Evolutionary conservation across 2,888 invertebrate species (phyloP).

Genomic region (Platycheirus rosarum): DNA sequence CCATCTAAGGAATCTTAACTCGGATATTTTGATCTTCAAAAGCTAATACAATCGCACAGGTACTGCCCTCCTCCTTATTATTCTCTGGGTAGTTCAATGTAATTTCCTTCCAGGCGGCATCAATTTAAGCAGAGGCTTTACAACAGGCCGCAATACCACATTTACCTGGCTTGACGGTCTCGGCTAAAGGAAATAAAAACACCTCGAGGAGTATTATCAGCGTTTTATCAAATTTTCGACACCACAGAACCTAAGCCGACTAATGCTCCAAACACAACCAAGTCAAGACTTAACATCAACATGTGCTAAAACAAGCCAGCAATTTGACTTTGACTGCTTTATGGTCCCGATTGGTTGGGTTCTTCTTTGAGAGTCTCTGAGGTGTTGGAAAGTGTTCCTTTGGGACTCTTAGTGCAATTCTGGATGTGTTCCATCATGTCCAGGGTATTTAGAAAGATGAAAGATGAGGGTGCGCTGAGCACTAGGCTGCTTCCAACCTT

Average conservation of each 20-base stretch:
- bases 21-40: not conserved
- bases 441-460: conserved; percentile 73
- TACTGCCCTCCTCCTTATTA: not conserved
- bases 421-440: conserved; percentile 48
- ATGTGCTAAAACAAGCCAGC: conserved; percentile 55
- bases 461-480: conserved; percentile 62
- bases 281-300: conserved; percentile 19
- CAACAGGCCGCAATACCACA: not conserved
- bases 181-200: conserved; percentile 42
- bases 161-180: conserved; percentile 44
- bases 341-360: conserved; percentile 25
- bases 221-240: conserved; percentile 74
- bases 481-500: conserved; percentile 39
- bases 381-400: conserved; percentile 13
- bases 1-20: not conserved
- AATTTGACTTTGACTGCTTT: conserved; percentile 56
- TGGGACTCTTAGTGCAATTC: conserved; percentile 14
- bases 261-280: not conserved
- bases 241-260: conserved; percentile 63
- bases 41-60: not conserved
- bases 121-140: conserved; percentile 40
- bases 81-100: conserved; percentile 56
- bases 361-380: not conserved
- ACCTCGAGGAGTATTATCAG: conserved; percentile 73
- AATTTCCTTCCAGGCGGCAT: conserved; percentile 57